Percentiles rank a stretch among this genome's conserved stretches.
These are phyloP conservation scores for Ceratosolen solmsi DNA, from an alignment of 1,140 invertebrate species.

Conservation along the genomic window DNA sequence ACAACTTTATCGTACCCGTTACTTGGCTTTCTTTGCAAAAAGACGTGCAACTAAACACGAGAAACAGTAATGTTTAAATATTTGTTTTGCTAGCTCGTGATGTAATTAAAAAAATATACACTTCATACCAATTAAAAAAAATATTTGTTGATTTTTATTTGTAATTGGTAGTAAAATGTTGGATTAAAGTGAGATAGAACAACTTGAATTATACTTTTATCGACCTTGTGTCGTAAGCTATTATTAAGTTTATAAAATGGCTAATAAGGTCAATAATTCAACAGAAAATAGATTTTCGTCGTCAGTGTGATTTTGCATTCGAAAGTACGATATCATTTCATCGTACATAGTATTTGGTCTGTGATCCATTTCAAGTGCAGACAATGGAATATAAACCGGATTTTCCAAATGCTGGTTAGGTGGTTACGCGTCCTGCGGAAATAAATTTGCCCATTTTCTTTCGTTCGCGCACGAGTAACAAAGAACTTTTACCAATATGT, in stretches of 20 bases:
- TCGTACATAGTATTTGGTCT: slow-evolving; percentile 22
- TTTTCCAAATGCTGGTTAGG: slow-evolving; percentile 25
- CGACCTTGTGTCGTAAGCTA: too few species aligned
- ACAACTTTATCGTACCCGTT: too few species aligned
- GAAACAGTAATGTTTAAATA: too few species aligned
- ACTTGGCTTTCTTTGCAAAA: too few species aligned
- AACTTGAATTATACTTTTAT: too few species aligned
- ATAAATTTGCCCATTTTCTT: slow-evolving; percentile 36
- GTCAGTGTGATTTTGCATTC: slow-evolving; percentile 14
- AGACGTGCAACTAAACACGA: too few species aligned
- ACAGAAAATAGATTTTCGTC: slow-evolving; percentile 22
- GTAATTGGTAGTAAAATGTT: too few species aligned
- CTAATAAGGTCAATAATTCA: slow-evolving; percentile 6
- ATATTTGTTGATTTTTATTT: too few species aligned
- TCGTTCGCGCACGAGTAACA: background rate
- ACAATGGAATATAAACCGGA: slow-evolving; percentile 33
- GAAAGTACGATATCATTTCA: slow-evolving; percentile 20
- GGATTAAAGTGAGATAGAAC: too few species aligned
- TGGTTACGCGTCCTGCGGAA: slow-evolving; percentile 17
- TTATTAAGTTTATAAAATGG: background rate
- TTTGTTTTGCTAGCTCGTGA: too few species aligned
- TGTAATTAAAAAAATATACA: too few species aligned
- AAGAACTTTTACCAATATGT: background rate
- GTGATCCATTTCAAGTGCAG: background rate
- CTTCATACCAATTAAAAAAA: too few species aligned